Base-by-base conservation (phyloP, 1,140 invertebrate species). In the Eumaeus atala region DNA sequence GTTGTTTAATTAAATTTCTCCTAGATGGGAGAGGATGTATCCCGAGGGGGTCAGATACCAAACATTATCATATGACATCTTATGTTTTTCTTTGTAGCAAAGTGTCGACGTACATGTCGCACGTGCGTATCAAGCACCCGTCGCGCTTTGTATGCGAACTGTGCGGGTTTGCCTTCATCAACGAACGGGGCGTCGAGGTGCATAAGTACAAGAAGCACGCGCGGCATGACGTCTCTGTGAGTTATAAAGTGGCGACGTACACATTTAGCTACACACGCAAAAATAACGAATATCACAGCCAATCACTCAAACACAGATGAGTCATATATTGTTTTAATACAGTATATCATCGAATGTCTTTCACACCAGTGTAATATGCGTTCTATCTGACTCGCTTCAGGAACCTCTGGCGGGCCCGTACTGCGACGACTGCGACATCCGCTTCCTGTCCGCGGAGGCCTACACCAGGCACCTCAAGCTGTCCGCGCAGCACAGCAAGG, bases 161-260 rank as follows among this genome's bases (percentile, higher is more conserved):
- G 12, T 81, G 77, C 58, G 77, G 77, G 0, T 74, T 68, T 40
- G 74, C 74, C 0, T 81, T 78, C 58, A 66, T 78, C 8, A 75
- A 70, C 47, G 63, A 68, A 38, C 77, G 77, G 52, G 77, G 77
- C 1, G 71, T 81, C 2, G 63, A 65, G 17, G 64, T 75, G 0
- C 77, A 81, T 33, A 78, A 75, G 65, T 72, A 74, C 36, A 62
- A 75, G 21, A 81, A 78, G 52, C 77, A 81, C 50, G 51, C 70
- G 1, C 18, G 68, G 9, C 58, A 3, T 28, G 21, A 75, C 14
- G 70, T 18, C 40, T 62, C 11, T 10, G 51, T 14, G 14, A 61
- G 62, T 71, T 33, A 34, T 28, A 14, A n/a, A n/a, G n/a, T n/a
- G n/a, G n/a, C n/a, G n/a, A n/a, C n/a, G n/a, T n/a, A n/a, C n/a